Evolutionary conservation across 2,888 invertebrate genomes (phyloP), one percentile per base, ranked within the genome.

Genomic region (Malthinus flaveolus): DNA sequence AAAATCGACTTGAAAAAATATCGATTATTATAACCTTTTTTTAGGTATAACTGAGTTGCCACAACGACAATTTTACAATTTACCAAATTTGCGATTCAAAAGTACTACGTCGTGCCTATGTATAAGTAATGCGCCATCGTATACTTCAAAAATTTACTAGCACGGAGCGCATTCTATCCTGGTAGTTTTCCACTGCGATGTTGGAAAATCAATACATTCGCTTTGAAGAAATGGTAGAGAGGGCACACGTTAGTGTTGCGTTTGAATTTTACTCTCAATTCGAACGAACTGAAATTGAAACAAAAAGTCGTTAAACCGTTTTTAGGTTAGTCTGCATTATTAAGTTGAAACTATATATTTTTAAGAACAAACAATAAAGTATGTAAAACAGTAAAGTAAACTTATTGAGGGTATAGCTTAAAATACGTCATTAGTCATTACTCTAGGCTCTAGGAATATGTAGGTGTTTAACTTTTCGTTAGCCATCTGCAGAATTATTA

Each of bases 131-230:
- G 52, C 58, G 58, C 58, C 58, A 52, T 44, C 52, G 48, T 34
- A 32, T 49, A 33, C 35, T 52, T 53, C 44, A 52, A 58, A 58
- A 53, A 58, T 58, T 58, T 53, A 58, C 52, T 45, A 49, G 44
- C 11, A 31, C 33, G n/a, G 36, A 49, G 44, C 11, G 32, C 33
- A 12, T 32, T 32, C 33, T 31, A 44, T 39, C 49, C 31, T 34
- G 52, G 58, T 52, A 58, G 58, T 58, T 58, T 56, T 58, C 58
- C 58, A 58, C 58, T 58, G 47, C 13, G 10, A 11, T n/a, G 8
- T 35, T 3, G 44, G 58, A 52, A 53, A 58, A 58, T 58, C 58
- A 49, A 58, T 58, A 58, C 39, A 5, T 35, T 58, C 23, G 42
- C 58, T 53, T 48, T 39, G 15, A 7, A 32, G 45, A 10, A 10